Base-by-base conservation (phyloP, 1,140 invertebrate species). In the Ruditapes philippinarum region DNA sequence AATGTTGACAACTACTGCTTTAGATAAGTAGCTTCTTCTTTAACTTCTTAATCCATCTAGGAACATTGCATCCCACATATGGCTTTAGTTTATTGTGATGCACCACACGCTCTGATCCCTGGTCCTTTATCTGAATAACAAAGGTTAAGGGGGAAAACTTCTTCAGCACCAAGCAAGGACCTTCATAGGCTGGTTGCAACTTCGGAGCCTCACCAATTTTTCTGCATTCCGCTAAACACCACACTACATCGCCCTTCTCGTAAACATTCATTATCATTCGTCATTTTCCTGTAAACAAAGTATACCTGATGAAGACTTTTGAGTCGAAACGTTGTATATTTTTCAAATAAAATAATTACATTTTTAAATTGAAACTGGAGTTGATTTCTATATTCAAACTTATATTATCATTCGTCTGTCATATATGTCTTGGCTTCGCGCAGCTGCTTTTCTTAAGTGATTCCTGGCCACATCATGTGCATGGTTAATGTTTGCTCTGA, bases 51-150 rank as follows among this genome's bases (percentile, higher is more conserved):
- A 78, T 88, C 88, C 79, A 83, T 42, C 40, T 57, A 49, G 81
- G 70, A 38, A n/a, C 17, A 65, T 38, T 1, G 38, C 51, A 11
- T 38, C 83, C 84, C 9, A 42, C 45, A 60, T 90, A 88, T 11
- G 57, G 40, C 40, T 88, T 90, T 14, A 90, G 76, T 25, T 80
- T 87, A 51, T 87, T 74, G 40, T 90, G 89, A 42, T 87, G 60
- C 0, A 88, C 76, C 38, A 76, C n/a, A 42, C 40, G 19, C 14
- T 87, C 57, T 38, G 12, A 65, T 25, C 84, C 88, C 42, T 79
- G 73, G 4, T 73, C 62, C n/a, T 82, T 70, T 14, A 81, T 17
- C 33, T 87, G 84, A 19, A 88, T 38, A 28, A 74, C 12, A 60
- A 49, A 87, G 33, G 79, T 68, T 11, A 88, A 31, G 40, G 62